Base-by-base conservation (phyloP, 2,888 invertebrate species). In the Scelioninae gen. 2 region DNA sequence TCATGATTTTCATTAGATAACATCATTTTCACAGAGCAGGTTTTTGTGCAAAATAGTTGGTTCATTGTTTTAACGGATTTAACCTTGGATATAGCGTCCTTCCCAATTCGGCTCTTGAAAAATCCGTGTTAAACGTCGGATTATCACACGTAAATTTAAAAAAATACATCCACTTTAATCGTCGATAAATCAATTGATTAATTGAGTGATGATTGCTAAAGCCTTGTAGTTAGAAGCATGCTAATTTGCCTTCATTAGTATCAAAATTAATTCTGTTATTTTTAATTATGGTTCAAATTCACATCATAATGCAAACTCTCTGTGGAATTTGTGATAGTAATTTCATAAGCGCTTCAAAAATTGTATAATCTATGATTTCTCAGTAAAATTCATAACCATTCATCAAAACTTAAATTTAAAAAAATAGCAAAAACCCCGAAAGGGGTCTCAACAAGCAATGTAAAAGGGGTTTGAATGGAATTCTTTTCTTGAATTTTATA, bases 51-150 rank as follows among this genome's bases (percentile, higher is more conserved):
- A 52, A 19, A 52, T 37, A 35, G 39, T 50, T 50, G 31, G 11
- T 39, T 37, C 37, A 53, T 39, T 53, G 41, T 35, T 52, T 52
- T 31, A 28, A 31, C 22, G 22, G 52, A 45, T 48, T 61, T 57
- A 46, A 63, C 70, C 52, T 57, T 71, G 64, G 58, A 81, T 82
- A 81, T 80, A 83, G 81, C 78, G 81, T 78, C 81, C 77, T 78
- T 81, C 83, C 84, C 84, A 84, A 82, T 84, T 84, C 84, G 80
- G 79, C 81, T 79, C 75, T 57, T 64, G 50, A 60, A 61, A 28
- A 71, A 74, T 55, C 48, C 58, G 55, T 37, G 10, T 50, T n/a
- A 41, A 50, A 19, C 19, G 13, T 45, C 15, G 45, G 19, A 55
- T 46, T 15, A 33, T 65, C 65, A 57, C 58, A 50, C 63, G 45